phyloP scores from a whole-genome alignment of 2,888 invertebrate species.

The Automeris io region DNA sequence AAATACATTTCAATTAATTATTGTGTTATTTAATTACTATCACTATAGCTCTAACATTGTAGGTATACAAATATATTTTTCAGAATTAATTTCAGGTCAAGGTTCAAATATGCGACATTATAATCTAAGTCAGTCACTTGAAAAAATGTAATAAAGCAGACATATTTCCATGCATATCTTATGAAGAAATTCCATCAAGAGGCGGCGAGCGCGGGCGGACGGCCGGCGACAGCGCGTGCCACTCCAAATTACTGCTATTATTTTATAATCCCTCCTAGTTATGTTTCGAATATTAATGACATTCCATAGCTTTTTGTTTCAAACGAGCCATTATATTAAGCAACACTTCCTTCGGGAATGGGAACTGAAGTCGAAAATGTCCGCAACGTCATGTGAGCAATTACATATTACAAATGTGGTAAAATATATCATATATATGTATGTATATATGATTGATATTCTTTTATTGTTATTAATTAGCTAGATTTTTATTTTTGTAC shows the following conservation, averaged over 20 bases:
- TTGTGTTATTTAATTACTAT: too few species aligned
- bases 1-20: too few species aligned
- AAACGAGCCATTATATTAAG: conserved; percentile 47
- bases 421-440: too few species aligned
- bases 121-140: conserved; percentile 42
- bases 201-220: conserved; percentile 29
- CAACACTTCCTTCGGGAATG: neutral
- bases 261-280: conserved; percentile 76
- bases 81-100: conserved; percentile 17
- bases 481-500: too few species aligned
- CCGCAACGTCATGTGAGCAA: too few species aligned
- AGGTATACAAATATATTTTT: conserved; percentile 9
- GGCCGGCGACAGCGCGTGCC: conserved; percentile 45
- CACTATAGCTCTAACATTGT: too few species aligned
- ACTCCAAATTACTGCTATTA: conserved; percentile 74
- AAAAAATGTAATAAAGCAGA: conserved; percentile 71
- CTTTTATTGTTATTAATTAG: neutral
- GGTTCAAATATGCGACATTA: conserved; percentile 29
- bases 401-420: too few species aligned
- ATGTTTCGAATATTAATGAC: conserved; percentile 76
- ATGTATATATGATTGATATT: too few species aligned
- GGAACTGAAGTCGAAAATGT: too few species aligned
- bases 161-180: conserved; percentile 74
- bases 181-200: conserved; percentile 57
- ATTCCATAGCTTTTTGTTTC: conserved; percentile 63